Evolutionary conservation across 2,797 vertebrate species (phyloP).

Genomic region (Gorsachius magnificus): DNA sequence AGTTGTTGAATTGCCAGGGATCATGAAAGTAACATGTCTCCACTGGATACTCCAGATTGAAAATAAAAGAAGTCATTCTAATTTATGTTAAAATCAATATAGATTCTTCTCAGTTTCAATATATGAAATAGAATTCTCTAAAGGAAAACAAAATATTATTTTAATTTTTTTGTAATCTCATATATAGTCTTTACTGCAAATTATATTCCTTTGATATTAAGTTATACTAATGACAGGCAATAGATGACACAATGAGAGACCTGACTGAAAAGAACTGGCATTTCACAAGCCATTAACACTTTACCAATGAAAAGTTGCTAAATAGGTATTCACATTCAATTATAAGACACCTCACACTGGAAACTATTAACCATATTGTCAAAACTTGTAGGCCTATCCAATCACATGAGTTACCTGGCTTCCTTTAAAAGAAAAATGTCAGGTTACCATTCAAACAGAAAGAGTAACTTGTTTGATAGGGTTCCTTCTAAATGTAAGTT

Average conservation of each 20-base stretch:
- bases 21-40: neutral
- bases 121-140: neutral
- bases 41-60: neutral
- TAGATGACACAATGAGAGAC: neutral
- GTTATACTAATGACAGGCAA: neutral
- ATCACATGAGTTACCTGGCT: neutral
- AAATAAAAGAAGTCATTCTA: constrained; percentile 13
- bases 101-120: neutral
- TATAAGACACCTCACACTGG: neutral
- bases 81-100: neutral
- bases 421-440: neutral
- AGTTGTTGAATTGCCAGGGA: constrained; percentile 16
- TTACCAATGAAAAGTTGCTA: neutral
- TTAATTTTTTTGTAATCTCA: neutral
- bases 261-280: neutral
- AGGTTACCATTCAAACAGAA: neutral
- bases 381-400: neutral
- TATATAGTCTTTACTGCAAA: neutral
- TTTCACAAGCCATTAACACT: neutral
- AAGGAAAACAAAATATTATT: neutral
- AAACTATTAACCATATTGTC: neutral
- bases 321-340: neutral
- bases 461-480: neutral
- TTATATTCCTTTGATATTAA: neutral
- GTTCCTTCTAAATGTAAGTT: neutral